These are phyloP conservation scores for Drosophila prolongata DNA, from an alignment of 2,888 invertebrate species.

Conservation along the genomic window DNA sequence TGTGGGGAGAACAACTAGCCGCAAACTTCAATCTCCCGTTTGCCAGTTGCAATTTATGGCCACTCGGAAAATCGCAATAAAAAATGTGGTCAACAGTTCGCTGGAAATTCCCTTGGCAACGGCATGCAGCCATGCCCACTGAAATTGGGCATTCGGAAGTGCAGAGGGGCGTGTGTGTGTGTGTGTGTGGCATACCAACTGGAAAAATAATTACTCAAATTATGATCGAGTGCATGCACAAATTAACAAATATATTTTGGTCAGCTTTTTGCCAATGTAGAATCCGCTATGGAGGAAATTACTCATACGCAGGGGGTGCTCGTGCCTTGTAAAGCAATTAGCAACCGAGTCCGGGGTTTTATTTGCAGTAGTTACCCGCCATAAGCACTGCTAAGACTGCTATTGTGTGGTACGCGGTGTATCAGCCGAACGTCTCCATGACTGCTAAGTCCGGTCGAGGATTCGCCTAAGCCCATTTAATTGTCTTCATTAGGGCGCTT, in stretches of 20 bases:
- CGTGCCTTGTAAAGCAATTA: constrained; percentile 3
- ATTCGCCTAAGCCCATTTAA: constrained; percentile 52
- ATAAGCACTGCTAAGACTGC: not conserved
- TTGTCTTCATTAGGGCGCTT: constrained; percentile 53
- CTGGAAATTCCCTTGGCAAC: constrained; percentile 26
- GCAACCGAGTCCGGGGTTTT: not conserved
- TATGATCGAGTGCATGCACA: constrained; percentile 50
- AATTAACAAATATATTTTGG: constrained; percentile 51
- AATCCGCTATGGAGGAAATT: constrained; percentile 5
- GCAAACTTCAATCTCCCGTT: not conserved
- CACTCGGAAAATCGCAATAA: constrained; percentile 9
- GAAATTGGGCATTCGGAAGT: not conserved
- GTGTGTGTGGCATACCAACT: constrained; percentile 24
- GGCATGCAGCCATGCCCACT: not conserved
- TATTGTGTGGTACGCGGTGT: constrained; percentile 3
- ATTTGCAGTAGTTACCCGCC: not conserved
- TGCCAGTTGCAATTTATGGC: constrained; percentile 21
- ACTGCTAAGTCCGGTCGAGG: constrained; percentile 21
- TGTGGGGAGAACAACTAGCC: not conserved
- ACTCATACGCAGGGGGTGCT: constrained; percentile 12
- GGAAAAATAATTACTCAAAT: constrained; percentile 68
- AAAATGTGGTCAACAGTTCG: constrained; percentile 17
- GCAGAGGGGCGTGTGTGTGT: constrained; percentile 1
- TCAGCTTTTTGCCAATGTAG: constrained; percentile 7
- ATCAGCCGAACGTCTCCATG: constrained; percentile 9